Percentiles rank a stretch among this genome's conserved stretches.
Conservation (phyloP, 2,888 invertebrate species). For the Drosophila histrio region DNA sequence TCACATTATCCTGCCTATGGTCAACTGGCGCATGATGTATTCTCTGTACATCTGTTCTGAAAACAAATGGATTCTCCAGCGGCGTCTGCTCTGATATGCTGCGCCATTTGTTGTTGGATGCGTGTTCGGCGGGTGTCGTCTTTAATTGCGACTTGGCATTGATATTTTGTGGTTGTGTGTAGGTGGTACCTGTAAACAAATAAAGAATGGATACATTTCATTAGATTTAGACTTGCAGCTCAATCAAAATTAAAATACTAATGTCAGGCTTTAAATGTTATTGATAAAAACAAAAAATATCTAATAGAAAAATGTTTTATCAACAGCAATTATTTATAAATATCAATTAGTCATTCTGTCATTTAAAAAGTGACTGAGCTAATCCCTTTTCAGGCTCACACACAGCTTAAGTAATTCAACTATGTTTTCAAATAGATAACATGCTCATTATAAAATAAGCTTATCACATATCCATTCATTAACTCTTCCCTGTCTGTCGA, state of each 20-base stretch:
- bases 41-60: conserved; percentile 16
- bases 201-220: not conserved
- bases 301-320: too few relatives aligned
- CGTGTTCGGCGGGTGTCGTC: conserved; percentile 64
- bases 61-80: conserved; percentile 10
- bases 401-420: not conserved
- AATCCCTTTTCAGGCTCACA: not conserved
- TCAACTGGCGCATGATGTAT: conserved; percentile 63
- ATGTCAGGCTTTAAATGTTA: too few relatives aligned
- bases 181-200: conserved; percentile 78
- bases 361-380: too few relatives aligned
- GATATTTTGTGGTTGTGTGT: conserved; percentile 82
- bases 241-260: not conserved
- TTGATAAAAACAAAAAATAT: too few relatives aligned
- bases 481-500: not conserved
- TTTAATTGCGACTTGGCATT: conserved; percentile 61
- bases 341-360: too few relatives aligned
- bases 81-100: conserved; percentile 57
- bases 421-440: not conserved
- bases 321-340: too few relatives aligned
- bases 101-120: conserved; percentile 66
- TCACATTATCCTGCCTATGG: conserved; percentile 54
- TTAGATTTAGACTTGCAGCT: not conserved
- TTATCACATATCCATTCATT: not conserved
- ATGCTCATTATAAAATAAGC: not conserved